phyloP scores from a whole-genome alignment of 2,888 invertebrate genomes.

The Oxyteleia sp. region DNA sequence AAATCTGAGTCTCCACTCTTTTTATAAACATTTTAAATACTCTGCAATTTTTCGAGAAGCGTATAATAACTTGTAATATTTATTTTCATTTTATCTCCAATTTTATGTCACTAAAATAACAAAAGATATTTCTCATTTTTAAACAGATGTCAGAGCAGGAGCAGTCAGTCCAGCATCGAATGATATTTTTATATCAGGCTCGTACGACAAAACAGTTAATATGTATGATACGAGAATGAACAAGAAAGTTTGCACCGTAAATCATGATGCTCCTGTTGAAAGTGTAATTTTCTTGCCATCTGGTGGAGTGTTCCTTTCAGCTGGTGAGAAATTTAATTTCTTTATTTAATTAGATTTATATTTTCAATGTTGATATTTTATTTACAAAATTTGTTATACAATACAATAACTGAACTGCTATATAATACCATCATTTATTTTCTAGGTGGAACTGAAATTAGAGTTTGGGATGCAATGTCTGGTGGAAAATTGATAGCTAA shows the following conservation, averaged over 20 bases:
- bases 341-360: background rate
- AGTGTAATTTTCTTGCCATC: conserved; percentile 95
- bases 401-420: too few relatives aligned
- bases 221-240: conserved; percentile 95
- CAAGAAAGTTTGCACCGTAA: conserved; percentile 91
- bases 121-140: background rate
- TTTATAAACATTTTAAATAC: too few relatives aligned
- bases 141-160: conserved; percentile 91
- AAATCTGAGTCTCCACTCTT: too few relatives aligned
- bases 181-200: conserved; percentile 94
- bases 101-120: too few relatives aligned
- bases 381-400: conserved; percentile 7
- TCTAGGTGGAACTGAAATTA: conserved; percentile 94
- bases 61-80: conserved; percentile 6
- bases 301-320: conserved; percentile 96
- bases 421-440: too few relatives aligned
- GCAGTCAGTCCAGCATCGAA: conserved; percentile 92
- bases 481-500: conserved; percentile 95
- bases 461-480: conserved; percentile 97
- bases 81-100: too few relatives aligned
- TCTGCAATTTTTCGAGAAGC: too few relatives aligned
- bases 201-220: conserved; percentile 96
- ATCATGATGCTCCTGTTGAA: conserved; percentile 97
- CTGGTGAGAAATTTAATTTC: conserved; percentile 88
- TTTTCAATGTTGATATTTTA: background rate